Percentiles rank a stretch among this genome's conserved stretches.
phyloP scores from a whole-genome alignment of 53 echinoderm and acorn worm species.

The Stichopus horrens region DNA sequence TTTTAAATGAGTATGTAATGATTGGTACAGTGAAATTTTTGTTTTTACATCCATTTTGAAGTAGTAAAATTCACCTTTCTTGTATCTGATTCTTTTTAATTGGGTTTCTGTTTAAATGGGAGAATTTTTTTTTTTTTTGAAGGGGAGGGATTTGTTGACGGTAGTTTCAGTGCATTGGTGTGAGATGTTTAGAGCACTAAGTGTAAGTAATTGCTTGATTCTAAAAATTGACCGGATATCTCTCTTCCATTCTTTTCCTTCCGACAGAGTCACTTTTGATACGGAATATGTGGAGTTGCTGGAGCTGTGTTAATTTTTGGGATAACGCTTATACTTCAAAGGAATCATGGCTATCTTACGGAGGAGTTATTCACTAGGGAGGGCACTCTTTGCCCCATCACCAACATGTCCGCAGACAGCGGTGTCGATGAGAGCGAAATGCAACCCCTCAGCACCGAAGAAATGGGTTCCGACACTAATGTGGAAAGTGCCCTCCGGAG shows the following conservation, averaged over 20 bases:
- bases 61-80: no score
- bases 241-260: not conserved
- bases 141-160: no score
- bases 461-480: constrained; percentile 62
- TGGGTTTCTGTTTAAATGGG: no score
- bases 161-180: no score
- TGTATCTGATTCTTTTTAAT: no score
- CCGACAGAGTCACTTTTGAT: constrained; percentile 5
- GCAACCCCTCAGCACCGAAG: constrained; percentile 81
- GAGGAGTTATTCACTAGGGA: constrained; percentile 16
- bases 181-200: no score
- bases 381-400: constrained; percentile 6
- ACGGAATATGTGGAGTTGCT: constrained; percentile 30
- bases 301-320: constrained; percentile 28
- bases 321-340: not conserved
- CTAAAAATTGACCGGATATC: not conserved
- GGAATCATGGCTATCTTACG: constrained; percentile 42
- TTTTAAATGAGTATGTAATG: no score
- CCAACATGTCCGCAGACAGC: constrained; percentile 79
- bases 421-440: constrained; percentile 88
- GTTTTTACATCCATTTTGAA: no score
- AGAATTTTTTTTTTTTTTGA: no score
- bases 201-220: not conserved
- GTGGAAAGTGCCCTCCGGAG: constrained; percentile 51
- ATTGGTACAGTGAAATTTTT: no score